These are phyloP conservation scores for Dendrolimus pini DNA, from an alignment of 2,888 invertebrate species.

Conservation along the genomic window DNA sequence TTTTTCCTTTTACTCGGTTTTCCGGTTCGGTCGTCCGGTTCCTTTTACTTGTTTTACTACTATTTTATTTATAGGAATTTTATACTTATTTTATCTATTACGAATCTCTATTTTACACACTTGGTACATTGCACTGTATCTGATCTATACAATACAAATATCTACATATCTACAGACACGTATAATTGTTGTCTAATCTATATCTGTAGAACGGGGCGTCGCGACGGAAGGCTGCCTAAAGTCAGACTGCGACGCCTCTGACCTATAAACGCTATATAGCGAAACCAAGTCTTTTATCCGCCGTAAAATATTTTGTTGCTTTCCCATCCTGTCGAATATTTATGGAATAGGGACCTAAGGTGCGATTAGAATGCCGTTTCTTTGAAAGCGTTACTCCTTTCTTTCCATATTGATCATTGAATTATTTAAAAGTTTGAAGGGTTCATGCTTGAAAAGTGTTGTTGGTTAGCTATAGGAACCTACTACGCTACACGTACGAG, in stretches of 20 bases:
- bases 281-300: conserved; percentile 28
- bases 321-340: conserved; percentile 56
- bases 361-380: conserved; percentile 65
- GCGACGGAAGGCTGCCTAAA: conserved; percentile 45
- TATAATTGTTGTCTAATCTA: neutral
- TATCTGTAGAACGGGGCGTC: conserved; percentile 15
- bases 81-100: too few relatives aligned
- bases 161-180: too few relatives aligned
- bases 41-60: too few relatives aligned
- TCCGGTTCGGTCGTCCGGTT: too few relatives aligned
- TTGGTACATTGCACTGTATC: too few relatives aligned
- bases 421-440: conserved; percentile 44
- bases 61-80: too few relatives aligned
- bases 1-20: too few relatives aligned
- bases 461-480: neutral
- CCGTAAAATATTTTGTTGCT: conserved; percentile 53
- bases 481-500: too few relatives aligned
- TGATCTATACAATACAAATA: too few relatives aligned
- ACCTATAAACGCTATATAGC: conserved; percentile 56
- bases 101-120: too few relatives aligned
- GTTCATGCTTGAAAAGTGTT: neutral
- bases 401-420: conserved; percentile 47
- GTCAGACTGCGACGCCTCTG: conserved; percentile 39
- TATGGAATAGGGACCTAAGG: conserved; percentile 46
- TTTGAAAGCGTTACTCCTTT: conserved; percentile 49